These are phyloP conservation scores for Ageneiosus marmoratus DNA, from an alignment of 2,113 vertebrate genomes.

Conservation along the genomic window DNA sequence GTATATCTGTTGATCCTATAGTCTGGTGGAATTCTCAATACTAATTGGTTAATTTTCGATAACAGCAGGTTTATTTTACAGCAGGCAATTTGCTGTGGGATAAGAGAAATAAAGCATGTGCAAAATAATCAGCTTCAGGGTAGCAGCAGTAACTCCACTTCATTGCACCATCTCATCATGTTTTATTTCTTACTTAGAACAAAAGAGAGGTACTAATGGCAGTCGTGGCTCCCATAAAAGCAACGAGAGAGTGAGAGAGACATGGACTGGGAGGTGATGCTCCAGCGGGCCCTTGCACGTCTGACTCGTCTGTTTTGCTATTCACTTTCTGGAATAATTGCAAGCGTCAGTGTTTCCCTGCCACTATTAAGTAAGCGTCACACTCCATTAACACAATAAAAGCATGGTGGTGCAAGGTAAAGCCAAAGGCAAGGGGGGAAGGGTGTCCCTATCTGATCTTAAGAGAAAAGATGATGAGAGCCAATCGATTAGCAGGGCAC, in stretches of 20 bases:
- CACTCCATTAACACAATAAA: slow-evolving; percentile 48
- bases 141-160: neutral
- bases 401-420: neutral
- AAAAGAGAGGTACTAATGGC: neutral
- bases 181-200: neutral
- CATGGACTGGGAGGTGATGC: neutral
- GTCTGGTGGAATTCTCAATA: neutral
- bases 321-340: slow-evolving; percentile 19
- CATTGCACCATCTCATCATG: neutral
- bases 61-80: neutral
- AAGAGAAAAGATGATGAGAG: neutral
- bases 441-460: neutral
- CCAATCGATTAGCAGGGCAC: slow-evolving; percentile 7
- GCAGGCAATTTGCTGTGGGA: neutral
- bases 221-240: neutral
- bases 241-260: neutral
- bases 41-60: neutral
- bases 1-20: neutral
- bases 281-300: neutral
- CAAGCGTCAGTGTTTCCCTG: slow-evolving; percentile 35
- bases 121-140: neutral
- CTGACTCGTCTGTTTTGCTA: slow-evolving; percentile 32
- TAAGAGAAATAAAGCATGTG: neutral
- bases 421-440: neutral
- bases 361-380: slow-evolving; percentile 31